These are phyloP conservation scores for Amblyjoppa proteus DNA, from an alignment of 2,888 invertebrate genomes.

Conservation along the genomic window DNA sequence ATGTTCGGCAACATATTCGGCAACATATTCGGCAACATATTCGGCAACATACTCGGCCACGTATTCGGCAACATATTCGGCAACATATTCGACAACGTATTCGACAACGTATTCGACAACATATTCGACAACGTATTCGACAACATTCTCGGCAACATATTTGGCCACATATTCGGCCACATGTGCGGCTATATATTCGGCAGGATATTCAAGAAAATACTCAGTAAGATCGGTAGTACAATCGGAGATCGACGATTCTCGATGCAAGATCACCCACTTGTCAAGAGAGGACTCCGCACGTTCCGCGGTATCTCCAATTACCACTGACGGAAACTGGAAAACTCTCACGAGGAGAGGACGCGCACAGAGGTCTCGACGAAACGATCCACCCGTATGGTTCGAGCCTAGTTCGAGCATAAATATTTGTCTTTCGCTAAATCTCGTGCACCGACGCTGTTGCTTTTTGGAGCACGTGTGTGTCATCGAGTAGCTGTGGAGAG, in stretches of 20 bases:
- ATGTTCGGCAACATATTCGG: too few species aligned
- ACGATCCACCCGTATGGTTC: conserved; percentile 27
- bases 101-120: too few species aligned
- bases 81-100: too few species aligned
- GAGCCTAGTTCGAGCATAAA: conserved; percentile 50
- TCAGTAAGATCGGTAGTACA: too few species aligned
- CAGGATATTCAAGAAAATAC: too few species aligned
- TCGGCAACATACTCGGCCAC: too few species aligned
- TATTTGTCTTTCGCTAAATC: conserved; percentile 63
- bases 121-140: too few species aligned
- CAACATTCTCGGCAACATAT: too few species aligned
- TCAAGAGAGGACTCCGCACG: background rate
- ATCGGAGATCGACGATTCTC: background rate
- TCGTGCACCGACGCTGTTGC: conserved; percentile 21
- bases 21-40: too few species aligned
- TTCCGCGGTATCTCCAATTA: background rate
- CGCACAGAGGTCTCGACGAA: conserved; percentile 1
- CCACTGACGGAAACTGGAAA: background rate
- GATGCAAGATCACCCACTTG: background rate
- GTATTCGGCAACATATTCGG: too few species aligned
- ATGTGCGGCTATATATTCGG: too few species aligned
- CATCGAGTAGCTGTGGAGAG: conserved; percentile 8
- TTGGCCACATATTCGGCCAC: too few species aligned
- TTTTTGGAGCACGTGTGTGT: conserved; percentile 46
- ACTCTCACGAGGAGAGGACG: conserved; percentile 1